Percentiles rank a stretch among this genome's conserved stretches.
These are phyloP conservation scores for Aphelenchoides besseyi DNA, from an alignment of 1,140 invertebrate species.

Conservation along the genomic window DNA sequence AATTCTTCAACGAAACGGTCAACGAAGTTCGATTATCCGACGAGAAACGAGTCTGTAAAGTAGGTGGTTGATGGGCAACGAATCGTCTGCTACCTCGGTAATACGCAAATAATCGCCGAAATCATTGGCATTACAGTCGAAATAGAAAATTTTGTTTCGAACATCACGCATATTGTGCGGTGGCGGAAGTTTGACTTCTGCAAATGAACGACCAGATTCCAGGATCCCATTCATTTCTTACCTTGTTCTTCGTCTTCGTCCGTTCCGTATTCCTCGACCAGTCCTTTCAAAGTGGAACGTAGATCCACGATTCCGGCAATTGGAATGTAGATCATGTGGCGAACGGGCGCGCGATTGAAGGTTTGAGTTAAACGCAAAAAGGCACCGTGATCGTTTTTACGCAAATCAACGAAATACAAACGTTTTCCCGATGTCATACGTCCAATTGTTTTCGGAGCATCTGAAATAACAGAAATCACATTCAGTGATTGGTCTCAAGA, in stretches of 20 bases:
- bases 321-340: slow-evolving; percentile 35
- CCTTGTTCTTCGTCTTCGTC: slow-evolving; percentile 34
- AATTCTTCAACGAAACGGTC: slow-evolving; percentile 34
- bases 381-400: slow-evolving; percentile 34
- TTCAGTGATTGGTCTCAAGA: neutral
- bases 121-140: slow-evolving; percentile 41
- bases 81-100: slow-evolving; percentile 48
- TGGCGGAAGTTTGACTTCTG: slow-evolving; percentile 26
- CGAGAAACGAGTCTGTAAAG: slow-evolving; percentile 19
- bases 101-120: slow-evolving; percentile 47
- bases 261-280: slow-evolving; percentile 35
- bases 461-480: neutral
- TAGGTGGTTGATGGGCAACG: neutral
- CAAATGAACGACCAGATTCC: neutral
- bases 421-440: slow-evolving; percentile 29
- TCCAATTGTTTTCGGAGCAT: slow-evolving; percentile 11
- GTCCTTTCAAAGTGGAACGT: slow-evolving; percentile 28
- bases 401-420: slow-evolving; percentile 42
- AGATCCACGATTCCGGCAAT: slow-evolving; percentile 33
- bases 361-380: slow-evolving; percentile 43
- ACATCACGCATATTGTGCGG: slow-evolving; percentile 37
- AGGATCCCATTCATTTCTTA: neutral
- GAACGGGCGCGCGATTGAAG: slow-evolving; percentile 31
- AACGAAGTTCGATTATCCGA: slow-evolving; percentile 34
- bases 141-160: slow-evolving; percentile 43